Evolutionary conservation across 2,797 vertebrate genomes (phyloP).

Genomic region (Iguana delicatissima): DNA sequence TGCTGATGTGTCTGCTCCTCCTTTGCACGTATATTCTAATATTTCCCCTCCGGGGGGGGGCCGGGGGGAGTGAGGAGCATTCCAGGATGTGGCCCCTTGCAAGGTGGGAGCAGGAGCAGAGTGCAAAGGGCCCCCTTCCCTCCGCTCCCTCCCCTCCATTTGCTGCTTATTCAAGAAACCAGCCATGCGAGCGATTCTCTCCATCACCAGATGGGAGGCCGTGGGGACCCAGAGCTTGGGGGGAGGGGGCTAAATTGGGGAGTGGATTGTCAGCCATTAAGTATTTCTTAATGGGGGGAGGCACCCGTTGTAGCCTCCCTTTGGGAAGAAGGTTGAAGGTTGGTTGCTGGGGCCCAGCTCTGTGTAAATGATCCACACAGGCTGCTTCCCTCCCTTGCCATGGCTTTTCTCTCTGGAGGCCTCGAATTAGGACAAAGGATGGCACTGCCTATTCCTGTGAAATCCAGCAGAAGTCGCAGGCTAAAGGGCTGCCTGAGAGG

Average conservation of each 20-base stretch:
- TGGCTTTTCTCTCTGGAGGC: too few relatives aligned
- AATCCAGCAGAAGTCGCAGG: too few relatives aligned
- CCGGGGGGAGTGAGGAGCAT: not conserved
- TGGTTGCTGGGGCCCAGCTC: too few relatives aligned
- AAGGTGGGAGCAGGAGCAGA: not conserved
- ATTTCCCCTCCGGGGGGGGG: not conserved
- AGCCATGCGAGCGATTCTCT: not conserved
- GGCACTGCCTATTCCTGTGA: too few relatives aligned
- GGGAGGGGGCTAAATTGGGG: not conserved
- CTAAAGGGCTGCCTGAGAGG: not conserved
- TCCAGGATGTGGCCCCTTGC: not conserved
- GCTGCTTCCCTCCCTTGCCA: too few relatives aligned
- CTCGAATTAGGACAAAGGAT: too few relatives aligned
- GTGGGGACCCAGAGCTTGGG: not conserved
- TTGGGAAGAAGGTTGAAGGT: too few relatives aligned
- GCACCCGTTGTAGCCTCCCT: too few relatives aligned
- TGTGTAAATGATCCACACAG: too few relatives aligned
- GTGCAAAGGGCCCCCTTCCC: not conserved
- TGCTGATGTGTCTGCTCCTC: too few relatives aligned
- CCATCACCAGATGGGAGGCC: not conserved
- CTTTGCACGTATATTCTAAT: not conserved
- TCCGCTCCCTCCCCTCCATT: not conserved
- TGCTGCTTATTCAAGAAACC: not conserved
- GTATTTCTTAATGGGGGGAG: too few relatives aligned
- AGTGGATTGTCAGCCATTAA: too few relatives aligned